Evolutionary conservation across 2,797 vertebrate genomes (phyloP), one percentile per base, ranked within the genome.

Genomic region (Anguilla anguilla): DNA sequence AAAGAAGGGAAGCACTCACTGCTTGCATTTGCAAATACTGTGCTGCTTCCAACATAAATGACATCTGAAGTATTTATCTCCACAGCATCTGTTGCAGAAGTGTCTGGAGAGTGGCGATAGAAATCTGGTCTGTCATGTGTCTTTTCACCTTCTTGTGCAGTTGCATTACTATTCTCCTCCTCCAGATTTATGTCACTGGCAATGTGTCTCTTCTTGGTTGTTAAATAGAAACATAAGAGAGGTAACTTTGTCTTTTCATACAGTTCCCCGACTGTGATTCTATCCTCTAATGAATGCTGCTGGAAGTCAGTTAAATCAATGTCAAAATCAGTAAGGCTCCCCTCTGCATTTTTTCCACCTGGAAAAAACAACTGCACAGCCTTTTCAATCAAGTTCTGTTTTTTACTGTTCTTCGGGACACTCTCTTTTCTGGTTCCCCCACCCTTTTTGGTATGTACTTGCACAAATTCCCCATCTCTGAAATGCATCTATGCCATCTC

Each of bases 401-500:
- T 83, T 83, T 35, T 86, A 17, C 59, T 81, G 61, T 83, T 82
- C 35, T 86, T 89, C 59, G 51, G 83, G 74, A 89, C 86, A 28
- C 1, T 17, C 2, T 77, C 22, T n/a, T 67, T 89, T 17, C 53
- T 49, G 83, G 85, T 89, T 43, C 86, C 81, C n/a, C 88, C 86
- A 85, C 43, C 64, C 46, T 82, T 85, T 53, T 89, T 84, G 49
- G 82, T 79, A 57, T 53, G 15, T 2, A 79, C 86, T 46, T 87
- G 86, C 9, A 74, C 57, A 89, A 85, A 87, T 2, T 57, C 64
- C 19, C 64, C 74, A n/a, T 87, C 49, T 43, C 59, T 10, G 87
- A 85, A 87, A 79, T 81, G 82, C 86, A 89, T 79, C 86, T 83
- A 89, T 69, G 83, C 88, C 2, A 87, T 85, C 31, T 87, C 67